Base-by-base conservation (phyloP, 2,797 vertebrate species). In the Pangasius macronema region DNA sequence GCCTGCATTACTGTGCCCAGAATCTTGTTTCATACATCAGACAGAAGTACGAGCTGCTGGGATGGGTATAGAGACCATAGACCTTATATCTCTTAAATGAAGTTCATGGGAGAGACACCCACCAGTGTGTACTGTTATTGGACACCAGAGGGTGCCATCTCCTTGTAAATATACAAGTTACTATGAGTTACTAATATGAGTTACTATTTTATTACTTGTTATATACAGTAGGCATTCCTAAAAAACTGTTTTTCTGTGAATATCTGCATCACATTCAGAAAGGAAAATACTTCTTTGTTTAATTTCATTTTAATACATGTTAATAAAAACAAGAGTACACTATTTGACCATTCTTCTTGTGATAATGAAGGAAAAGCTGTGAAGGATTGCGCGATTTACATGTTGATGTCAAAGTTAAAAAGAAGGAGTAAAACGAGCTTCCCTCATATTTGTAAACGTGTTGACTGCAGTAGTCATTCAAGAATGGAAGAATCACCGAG, bases 11-110 rank as follows among this genome's bases (percentile, higher is more conserved):
- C 3, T 33, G 14, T 30, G 16, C 53, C 18, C 53, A 18, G 53
- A 55, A 18, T 55, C 18, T 55, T 55, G 1, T 77, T 20, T 55
- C 16, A 14, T 24, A 53, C 49, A 42, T 81, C 42, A 27, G 24
- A n/a, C 30, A 79, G n/a, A 55, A 9, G 93, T 90, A 93, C 75
- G 73, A 87, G 51, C 59, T 55, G 63, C 4, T 73, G 72, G 39
- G 18, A 33, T 55, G 76, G 24, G 24, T 18, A 22, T 85, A 85
- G 77, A 87, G 20, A 22, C 70, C 3, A 76, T 49, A 16, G 46
- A 53, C 53, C 10, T 55, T 39, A 33, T 20, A 20, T 20, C 18
- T 13, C 51, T 57, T 57, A 27, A 39, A 24, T 82, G 11, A 82
- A 42, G 59, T 82, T 46, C 20, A 24, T 57, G 20, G 76, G 5